Evolutionary conservation across 2,797 vertebrate genomes (phyloP).

Genomic region (Acrocephalus scirpaceus): DNA sequence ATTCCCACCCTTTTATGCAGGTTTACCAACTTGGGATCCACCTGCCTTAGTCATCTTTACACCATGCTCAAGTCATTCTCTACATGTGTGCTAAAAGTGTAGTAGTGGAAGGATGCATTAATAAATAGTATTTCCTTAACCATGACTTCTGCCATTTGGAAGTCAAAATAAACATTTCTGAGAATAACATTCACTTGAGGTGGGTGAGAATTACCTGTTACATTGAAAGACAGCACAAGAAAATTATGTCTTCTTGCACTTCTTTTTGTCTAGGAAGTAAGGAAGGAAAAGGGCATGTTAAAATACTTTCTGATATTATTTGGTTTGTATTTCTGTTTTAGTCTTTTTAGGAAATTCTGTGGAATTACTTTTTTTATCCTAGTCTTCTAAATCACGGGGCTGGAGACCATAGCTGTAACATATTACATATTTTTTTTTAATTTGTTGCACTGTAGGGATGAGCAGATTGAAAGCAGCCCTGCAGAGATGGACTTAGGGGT

Average conservation of each 20-base stretch:
- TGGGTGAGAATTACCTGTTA: background rate
- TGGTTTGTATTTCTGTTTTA: accelerated
- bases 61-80: background rate
- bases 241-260: background rate
- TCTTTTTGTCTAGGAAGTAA: background rate
- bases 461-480: background rate
- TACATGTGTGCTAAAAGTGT: background rate
- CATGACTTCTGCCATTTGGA: background rate
- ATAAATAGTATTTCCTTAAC: background rate
- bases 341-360: background rate
- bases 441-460: background rate
- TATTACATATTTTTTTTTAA: background rate
- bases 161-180: background rate
- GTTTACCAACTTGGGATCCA: background rate
- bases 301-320: background rate
- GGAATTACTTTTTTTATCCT: background rate
- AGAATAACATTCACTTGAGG: background rate
- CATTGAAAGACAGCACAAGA: background rate
- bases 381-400: background rate
- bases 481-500: background rate
- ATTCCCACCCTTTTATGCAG: background rate
- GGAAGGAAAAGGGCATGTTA: background rate
- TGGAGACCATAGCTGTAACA: background rate
- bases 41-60: background rate
- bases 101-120: background rate